Conservation (phyloP, 2,797 vertebrate species). For the Girardinus metallicus region DNA sequence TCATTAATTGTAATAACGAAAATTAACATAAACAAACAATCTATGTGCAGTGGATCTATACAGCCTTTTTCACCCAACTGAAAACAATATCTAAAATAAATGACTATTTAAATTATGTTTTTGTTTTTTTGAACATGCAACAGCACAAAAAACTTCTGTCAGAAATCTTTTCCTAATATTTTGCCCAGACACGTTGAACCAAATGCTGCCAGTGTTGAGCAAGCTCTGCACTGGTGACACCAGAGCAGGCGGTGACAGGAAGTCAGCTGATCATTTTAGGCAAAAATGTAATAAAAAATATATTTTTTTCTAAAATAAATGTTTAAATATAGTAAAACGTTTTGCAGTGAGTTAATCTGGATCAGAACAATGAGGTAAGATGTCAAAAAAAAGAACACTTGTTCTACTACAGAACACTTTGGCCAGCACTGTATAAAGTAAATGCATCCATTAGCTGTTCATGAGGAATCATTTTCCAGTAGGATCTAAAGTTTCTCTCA, state of each 20-base stretch:
- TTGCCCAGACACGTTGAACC: not conserved
- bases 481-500: not conserved
- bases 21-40: not conserved
- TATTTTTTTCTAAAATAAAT: not conserved
- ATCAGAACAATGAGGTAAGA: not conserved
- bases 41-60: not conserved
- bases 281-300: not conserved
- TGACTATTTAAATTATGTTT: not conserved
- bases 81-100: not conserved
- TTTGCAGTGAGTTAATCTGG: not conserved
- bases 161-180: not conserved
- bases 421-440: not conserved
- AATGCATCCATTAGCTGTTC: not conserved
- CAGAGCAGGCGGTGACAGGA: not conserved
- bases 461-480: not conserved
- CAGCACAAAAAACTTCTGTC: not conserved
- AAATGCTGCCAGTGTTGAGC: not conserved
- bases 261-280: not conserved
- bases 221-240: not conserved
- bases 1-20: not conserved
- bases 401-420: not conserved
- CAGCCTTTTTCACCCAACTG: not conserved
- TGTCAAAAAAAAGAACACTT: not conserved
- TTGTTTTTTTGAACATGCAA: not conserved
- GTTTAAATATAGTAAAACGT: not conserved